phyloP scores from a whole-genome alignment of 2,113 vertebrate species.

The Halcyon malimbica region DNA sequence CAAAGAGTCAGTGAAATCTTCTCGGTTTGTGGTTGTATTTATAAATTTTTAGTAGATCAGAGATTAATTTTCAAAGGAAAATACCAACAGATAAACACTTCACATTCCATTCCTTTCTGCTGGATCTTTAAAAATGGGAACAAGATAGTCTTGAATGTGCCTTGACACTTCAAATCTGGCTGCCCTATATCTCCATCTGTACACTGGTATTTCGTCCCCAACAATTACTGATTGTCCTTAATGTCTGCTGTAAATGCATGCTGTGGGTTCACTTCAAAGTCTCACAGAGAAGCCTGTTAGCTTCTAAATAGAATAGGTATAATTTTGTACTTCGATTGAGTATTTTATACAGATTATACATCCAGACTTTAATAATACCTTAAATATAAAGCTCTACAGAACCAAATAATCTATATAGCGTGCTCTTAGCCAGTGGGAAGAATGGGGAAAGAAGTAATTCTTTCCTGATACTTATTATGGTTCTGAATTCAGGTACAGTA shows the following conservation, averaged over 20 bases:
- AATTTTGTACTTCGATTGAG: not conserved
- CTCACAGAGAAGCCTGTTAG: not conserved
- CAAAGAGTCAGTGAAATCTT: not conserved
- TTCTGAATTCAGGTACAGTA: not conserved
- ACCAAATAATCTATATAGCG: not conserved
- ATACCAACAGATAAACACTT: conserved; percentile 4
- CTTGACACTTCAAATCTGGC: conserved; percentile 24
- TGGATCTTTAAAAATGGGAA: conserved; percentile 51
- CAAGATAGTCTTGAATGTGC: conserved; percentile 38
- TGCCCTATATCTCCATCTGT: not conserved
- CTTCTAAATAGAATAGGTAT: not conserved
- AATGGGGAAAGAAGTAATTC: not conserved
- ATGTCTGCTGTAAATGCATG: not conserved
- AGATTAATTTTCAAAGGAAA: not conserved
- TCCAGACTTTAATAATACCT: not conserved
- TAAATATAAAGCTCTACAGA: not conserved
- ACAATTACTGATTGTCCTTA: not conserved
- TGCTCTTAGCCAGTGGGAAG: not conserved
- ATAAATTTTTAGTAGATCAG: not conserved
- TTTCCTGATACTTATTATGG: not conserved
- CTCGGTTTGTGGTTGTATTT: not conserved
- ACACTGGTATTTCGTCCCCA: not conserved
- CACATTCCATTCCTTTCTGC: conserved; percentile 28
- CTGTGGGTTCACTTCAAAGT: not conserved
- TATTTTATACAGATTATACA: not conserved